Evolutionary conservation across 2,113 vertebrate genomes (phyloP), one percentile per base, ranked within the genome.

Genomic region (human): DNA sequence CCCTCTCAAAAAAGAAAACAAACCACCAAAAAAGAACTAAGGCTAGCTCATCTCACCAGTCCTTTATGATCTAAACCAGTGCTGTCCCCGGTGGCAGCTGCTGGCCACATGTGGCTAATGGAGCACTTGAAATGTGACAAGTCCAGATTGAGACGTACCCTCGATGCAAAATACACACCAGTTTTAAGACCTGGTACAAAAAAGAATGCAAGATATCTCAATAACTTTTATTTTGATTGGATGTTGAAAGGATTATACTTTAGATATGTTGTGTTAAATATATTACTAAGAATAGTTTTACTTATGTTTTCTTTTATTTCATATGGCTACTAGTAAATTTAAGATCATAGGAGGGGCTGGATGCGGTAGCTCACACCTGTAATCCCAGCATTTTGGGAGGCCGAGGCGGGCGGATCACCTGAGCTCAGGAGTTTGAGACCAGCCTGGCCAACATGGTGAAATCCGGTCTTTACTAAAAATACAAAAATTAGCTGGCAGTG

Each of bases 241-340:
- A 38, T 35, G 48, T 45, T 64, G 45, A 75, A 84, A 30, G n/a
- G 35, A 87, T 73, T 38, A 7, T 84, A 40, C 68, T 93, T 93
- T 61, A 50, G 52, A 32, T 87, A 9, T 25, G 16, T 18, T 59
- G 32, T 16, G 18, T 86, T 82, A 76, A 59, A 14, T 48, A 55
- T 86, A 61, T 23, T 64, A 66, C 70, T 78, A 75, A 87, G 38
- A 88, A n/a, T 45, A 72, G 27, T n/a, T 93, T 76, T 86, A 40
- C 20, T 45, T 90, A 45, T n/a, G 61, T 45, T 43, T 78, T 89
- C 8, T 50, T 76, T 86, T 75, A 16, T 55, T 76, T 86, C 70
- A 23, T 8, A n/a, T 20, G 25, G 59, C 45, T 73, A 18, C 18
- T 48, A n/a, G 78, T 50, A 89, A 45, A 22, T 64, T 68, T 96